Evolutionary conservation across 2,797 vertebrate species (phyloP).

Genomic region (Paramormyrops hopkinsi): DNA sequence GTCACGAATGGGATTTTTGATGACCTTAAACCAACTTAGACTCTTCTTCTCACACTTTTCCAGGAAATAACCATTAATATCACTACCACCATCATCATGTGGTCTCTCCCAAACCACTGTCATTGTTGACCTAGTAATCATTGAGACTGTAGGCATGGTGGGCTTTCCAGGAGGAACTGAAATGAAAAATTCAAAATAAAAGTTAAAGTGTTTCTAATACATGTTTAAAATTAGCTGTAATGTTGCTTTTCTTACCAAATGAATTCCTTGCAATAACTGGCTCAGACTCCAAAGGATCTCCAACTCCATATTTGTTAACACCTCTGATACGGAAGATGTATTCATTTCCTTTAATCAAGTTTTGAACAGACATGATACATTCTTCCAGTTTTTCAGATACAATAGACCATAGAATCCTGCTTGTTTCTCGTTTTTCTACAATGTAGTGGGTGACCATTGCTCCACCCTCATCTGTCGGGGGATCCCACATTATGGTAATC

Average conservation of each 20-base stretch:
- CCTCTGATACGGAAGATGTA: slow-evolving; percentile 93
- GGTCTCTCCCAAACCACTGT: slow-evolving; percentile 91
- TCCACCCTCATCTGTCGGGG: slow-evolving; percentile 87
- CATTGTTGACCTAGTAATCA: slow-evolving; percentile 93
- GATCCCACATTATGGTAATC: slow-evolving; percentile 84
- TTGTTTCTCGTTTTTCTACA: slow-evolving; percentile 94
- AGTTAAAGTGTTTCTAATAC: not conserved
- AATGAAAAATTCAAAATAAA: slow-evolving; percentile 23
- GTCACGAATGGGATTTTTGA: slow-evolving; percentile 90
- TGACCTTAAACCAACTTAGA: slow-evolving; percentile 93
- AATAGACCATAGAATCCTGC: slow-evolving; percentile 94
- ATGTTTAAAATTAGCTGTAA: not conserved
- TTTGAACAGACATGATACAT: slow-evolving; percentile 81
- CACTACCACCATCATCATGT: slow-evolving; percentile 83
- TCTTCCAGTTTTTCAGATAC: slow-evolving; percentile 86
- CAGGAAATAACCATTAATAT: slow-evolving; percentile 90
- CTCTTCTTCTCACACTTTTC: slow-evolving; percentile 97
- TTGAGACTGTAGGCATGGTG: slow-evolving; percentile 79
- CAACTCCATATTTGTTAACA: slow-evolving; percentile 92
- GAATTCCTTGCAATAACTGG: slow-evolving; percentile 82
- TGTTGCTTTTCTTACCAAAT: slow-evolving; percentile 72
- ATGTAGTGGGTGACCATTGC: slow-evolving; percentile 91
- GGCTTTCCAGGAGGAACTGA: slow-evolving; percentile 89
- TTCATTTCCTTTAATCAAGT: slow-evolving; percentile 95
- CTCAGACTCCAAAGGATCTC: slow-evolving; percentile 86